A percentile compares a stretch with the other conserved stretches of the same genome.
phyloP scores from a whole-genome alignment of 2,888 invertebrate genomes.

The Melinaea menophilus region DNA sequence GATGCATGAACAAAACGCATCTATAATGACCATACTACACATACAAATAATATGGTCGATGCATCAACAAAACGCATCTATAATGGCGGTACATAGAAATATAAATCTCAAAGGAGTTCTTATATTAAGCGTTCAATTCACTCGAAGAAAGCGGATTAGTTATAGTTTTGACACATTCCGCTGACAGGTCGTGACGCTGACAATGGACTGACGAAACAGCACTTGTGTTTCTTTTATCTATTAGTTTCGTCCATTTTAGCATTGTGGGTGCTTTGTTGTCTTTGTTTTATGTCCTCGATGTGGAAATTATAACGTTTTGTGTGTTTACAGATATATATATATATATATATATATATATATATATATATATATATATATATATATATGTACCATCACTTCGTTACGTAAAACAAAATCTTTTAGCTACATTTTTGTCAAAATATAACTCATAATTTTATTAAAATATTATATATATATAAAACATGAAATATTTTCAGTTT shows the following conservation, averaged over 20 bases:
- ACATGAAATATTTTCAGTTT: too few relatives aligned
- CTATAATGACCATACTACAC: too few relatives aligned
- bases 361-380: neutral
- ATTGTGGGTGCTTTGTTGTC: constrained; percentile 20
- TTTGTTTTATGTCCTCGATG: constrained; percentile 20
- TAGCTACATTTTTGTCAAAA: too few relatives aligned
- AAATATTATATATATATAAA: too few relatives aligned
- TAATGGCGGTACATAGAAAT: too few relatives aligned
- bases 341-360: too few relatives aligned
- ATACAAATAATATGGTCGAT: too few relatives aligned
- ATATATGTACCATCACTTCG: neutral
- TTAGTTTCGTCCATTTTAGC: constrained; percentile 30
- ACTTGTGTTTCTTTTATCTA: constrained; percentile 28
- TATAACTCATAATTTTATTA: too few relatives aligned
- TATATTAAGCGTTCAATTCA: constrained; percentile 19
- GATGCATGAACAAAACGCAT: too few relatives aligned
- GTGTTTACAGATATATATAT: neutral
- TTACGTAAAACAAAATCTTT: too few relatives aligned
- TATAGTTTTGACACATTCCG: constrained; percentile 32
- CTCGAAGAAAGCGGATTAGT: constrained; percentile 38
- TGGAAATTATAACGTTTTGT: constrained; percentile 17
- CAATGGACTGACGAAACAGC: constrained; percentile 35
- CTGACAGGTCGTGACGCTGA: constrained; percentile 23
- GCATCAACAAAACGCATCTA: too few relatives aligned
- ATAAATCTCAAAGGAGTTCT: neutral